Evolutionary conservation across 2,888 invertebrate species (phyloP).

Genomic region (Pristionchus fissidentatus): DNA sequence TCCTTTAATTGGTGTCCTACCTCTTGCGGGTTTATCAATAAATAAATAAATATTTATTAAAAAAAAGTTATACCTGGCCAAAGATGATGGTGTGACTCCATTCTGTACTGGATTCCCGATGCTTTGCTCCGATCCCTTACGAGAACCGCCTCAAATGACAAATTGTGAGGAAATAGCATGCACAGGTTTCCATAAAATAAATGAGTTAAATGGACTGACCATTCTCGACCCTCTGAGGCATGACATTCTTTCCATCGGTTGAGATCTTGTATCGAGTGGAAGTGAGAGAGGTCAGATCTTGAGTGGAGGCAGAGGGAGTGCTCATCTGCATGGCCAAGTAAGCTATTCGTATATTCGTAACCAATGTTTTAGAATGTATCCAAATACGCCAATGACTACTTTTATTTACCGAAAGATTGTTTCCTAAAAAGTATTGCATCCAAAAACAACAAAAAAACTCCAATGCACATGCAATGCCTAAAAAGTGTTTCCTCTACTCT

Average conservation of each 20-base stretch:
- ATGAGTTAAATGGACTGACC: not conserved
- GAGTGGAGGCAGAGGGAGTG: constrained; percentile 66
- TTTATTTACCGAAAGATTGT: not conserved
- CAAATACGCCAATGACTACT: not conserved
- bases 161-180: not conserved
- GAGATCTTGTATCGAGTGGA: constrained; percentile 50
- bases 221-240: constrained; percentile 33
- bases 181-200: not conserved
- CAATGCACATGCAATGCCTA: too few relatives aligned
- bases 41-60: too few relatives aligned
- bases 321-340: constrained; percentile 50
- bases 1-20: not conserved
- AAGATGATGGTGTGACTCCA: not conserved
- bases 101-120: not conserved
- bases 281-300: constrained; percentile 54
- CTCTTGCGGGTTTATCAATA: not conserved
- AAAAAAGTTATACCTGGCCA: not conserved
- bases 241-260: constrained; percentile 39
- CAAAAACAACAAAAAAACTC: too few relatives aligned
- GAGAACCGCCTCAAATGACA: constrained; percentile 1
- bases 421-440: not conserved
- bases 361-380: not conserved
- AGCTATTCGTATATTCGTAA: not conserved
- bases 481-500: too few relatives aligned
- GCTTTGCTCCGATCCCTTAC: constrained; percentile 19